These are phyloP conservation scores for Epirrhoe tristata DNA, from an alignment of 2,888 invertebrate genomes.

Conservation along the genomic window DNA sequence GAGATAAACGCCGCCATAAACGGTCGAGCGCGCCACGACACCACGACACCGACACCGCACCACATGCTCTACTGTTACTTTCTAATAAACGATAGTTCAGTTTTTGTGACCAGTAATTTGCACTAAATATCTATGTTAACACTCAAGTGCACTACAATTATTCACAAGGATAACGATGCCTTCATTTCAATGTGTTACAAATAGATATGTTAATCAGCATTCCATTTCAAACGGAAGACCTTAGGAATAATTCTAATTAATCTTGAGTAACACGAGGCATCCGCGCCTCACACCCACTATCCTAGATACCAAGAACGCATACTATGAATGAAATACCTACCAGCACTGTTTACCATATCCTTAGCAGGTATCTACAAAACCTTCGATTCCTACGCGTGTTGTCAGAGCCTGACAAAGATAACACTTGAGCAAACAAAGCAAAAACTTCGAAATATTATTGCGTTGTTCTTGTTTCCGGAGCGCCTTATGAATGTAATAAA, in stretches of 20 bases:
- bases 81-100: slow-evolving; percentile 59
- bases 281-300: slow-evolving; percentile 54
- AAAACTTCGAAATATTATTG: slow-evolving; percentile 40
- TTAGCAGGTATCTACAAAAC: slow-evolving; percentile 55
- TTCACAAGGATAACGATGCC: background rate
- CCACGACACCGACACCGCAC: slow-evolving; percentile 50
- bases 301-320: slow-evolving; percentile 46
- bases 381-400: slow-evolving; percentile 62
- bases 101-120: slow-evolving; percentile 23
- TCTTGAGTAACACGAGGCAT: slow-evolving; percentile 50
- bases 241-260: slow-evolving; percentile 55
- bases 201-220: slow-evolving; percentile 43
- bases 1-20: slow-evolving; percentile 83
- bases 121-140: background rate
- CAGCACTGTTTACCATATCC: slow-evolving; percentile 53
- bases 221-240: slow-evolving; percentile 53
- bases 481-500: slow-evolving; percentile 40
- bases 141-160: background rate
- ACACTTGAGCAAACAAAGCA: slow-evolving; percentile 49
- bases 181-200: slow-evolving; percentile 17
- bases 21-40: slow-evolving; percentile 61
- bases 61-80: slow-evolving; percentile 60
- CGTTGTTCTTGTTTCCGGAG: slow-evolving; percentile 38
- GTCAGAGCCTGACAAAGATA: slow-evolving; percentile 53
- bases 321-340: slow-evolving; percentile 37